Evolutionary conservation across 1,140 invertebrate genomes (phyloP).

Genomic region (Cryptotermes secundus): DNA sequence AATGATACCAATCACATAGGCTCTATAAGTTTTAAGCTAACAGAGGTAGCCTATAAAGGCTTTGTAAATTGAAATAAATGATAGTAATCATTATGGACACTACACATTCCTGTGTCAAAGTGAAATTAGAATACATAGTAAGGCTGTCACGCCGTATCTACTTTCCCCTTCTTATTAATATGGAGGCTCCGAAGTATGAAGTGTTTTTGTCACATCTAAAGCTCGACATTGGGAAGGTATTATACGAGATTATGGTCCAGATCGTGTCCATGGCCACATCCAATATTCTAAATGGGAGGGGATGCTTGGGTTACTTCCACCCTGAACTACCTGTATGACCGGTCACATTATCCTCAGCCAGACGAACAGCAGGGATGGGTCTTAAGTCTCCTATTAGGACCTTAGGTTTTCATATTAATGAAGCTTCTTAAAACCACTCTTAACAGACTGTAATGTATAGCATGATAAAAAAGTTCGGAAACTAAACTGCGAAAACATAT

Average conservation of each 20-base stretch:
- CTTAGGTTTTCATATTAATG: background rate
- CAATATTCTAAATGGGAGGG: background rate
- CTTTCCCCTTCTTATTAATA: background rate
- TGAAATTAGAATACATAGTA: no score
- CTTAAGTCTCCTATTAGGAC: background rate
- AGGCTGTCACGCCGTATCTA: background rate
- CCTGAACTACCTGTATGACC: background rate
- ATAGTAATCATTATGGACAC: background rate
- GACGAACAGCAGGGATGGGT: background rate
- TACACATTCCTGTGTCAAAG: background rate
- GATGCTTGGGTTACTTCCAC: background rate
- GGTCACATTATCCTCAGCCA: background rate
- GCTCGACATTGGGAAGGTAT: background rate
- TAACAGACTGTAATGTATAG: background rate
- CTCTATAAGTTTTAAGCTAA: background rate
- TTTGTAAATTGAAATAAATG: background rate
- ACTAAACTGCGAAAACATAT: no score
- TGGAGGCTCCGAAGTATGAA: background rate
- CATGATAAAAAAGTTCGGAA: background rate
- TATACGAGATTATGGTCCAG: background rate
- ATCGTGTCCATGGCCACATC: no score
- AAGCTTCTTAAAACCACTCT: no score
- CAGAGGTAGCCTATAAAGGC: background rate
- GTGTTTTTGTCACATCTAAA: background rate
- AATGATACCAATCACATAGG: no score